These are phyloP conservation scores for Chrysocyon brachyurus DNA, from an alignment of 2,797 vertebrate genomes.

Conservation along the genomic window DNA sequence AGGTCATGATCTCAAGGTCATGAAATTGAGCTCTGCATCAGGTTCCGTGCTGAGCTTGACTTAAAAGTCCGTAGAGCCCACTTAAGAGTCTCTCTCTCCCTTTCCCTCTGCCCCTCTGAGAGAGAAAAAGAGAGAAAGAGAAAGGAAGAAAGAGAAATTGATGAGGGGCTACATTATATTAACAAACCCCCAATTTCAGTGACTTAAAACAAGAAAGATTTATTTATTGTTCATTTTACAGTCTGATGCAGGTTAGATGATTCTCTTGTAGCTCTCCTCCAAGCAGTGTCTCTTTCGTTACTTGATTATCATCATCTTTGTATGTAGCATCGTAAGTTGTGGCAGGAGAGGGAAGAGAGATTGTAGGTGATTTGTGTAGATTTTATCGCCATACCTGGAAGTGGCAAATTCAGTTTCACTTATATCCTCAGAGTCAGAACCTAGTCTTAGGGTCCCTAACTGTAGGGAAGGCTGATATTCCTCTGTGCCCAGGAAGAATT, in stretches of 20 bases:
- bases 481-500: background rate
- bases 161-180: background rate
- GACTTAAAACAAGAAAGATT: background rate
- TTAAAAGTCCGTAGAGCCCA: background rate
- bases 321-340: background rate
- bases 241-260: background rate
- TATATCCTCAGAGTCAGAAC: background rate
- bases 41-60: background rate
- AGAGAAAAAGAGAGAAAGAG: background rate
- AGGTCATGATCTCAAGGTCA: background rate
- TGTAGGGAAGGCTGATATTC: background rate
- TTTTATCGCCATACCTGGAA: background rate
- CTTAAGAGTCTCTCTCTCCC: background rate
- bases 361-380: background rate
- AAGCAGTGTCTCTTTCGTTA: background rate
- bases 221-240: slow-evolving; percentile 6
- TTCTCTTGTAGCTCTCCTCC: background rate
- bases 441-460: background rate
- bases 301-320: background rate
- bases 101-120: background rate
- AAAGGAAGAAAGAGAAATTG: background rate
- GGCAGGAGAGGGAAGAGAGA: background rate
- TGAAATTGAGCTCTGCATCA: background rate
- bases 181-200: background rate
- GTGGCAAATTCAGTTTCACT: background rate